Evolutionary conservation across 2,113 vertebrate genomes (phyloP).

Genomic region (Lathamus discolor): DNA sequence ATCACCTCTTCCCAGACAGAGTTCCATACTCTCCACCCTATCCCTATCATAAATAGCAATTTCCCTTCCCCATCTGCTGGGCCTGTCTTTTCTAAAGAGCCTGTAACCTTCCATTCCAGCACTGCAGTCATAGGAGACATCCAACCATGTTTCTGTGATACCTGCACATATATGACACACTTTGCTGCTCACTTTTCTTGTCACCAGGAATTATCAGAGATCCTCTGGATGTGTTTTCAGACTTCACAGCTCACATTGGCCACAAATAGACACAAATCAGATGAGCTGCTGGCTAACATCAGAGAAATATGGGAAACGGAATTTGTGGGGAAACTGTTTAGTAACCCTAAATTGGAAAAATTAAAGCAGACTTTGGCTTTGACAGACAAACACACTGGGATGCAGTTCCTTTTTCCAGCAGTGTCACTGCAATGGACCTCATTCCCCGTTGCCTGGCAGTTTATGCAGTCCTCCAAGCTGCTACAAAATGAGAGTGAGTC

Average conservation of each 20-base stretch:
- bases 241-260: not conserved
- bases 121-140: no score
- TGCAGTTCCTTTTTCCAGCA: not conserved
- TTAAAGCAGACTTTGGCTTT: not conserved
- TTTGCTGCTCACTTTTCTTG: not conserved
- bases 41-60: no score
- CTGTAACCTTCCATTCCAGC: no score
- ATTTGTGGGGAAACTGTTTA: not conserved
- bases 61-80: no score
- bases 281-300: not conserved
- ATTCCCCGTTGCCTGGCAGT: not conserved
- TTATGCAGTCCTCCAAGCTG: not conserved
- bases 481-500: not conserved
- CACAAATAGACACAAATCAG: slow-evolving; percentile 6
- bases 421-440: not conserved
- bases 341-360: not conserved
- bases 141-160: no score
- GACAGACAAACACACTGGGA: not conserved
- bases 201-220: not conserved
- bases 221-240: not conserved
- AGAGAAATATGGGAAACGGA: not conserved
- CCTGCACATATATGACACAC: not conserved
- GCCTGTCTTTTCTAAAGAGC: no score
- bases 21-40: no score
- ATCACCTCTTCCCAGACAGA: no score